Percentiles rank a stretch among this genome's conserved stretches.
Conservation (phyloP, 2,113 vertebrate species). For the Centrocercus urophasianus region DNA sequence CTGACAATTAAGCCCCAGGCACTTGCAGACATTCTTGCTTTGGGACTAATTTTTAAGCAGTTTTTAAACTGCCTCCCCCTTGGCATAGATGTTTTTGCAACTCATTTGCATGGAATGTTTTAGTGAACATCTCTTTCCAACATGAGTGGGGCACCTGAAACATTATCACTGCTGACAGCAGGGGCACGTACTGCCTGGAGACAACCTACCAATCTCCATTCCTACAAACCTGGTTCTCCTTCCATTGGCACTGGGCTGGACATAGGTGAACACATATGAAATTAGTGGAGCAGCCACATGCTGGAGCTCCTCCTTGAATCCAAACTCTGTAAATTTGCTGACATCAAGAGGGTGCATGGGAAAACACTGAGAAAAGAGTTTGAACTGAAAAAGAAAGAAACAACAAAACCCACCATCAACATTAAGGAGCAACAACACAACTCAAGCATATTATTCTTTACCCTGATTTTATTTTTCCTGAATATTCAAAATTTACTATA, state of each 20-base stretch:
- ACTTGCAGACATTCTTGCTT: not conserved
- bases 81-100: not conserved
- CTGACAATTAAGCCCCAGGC: not conserved
- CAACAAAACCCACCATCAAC: not conserved
- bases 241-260: accelerated
- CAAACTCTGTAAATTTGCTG: not conserved
- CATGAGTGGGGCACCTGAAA: accelerated
- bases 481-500: not conserved
- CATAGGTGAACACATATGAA: not conserved
- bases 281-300: not conserved
- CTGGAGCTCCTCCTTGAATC: not conserved
- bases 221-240: not conserved
- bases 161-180: accelerated
- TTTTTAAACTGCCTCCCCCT: not conserved
- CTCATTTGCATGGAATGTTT: accelerated
- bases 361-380: not conserved
- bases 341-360: not conserved
- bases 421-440: not conserved
- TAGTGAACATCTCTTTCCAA: not conserved
- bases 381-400: not conserved
- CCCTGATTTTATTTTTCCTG: not conserved
- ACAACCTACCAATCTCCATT: not conserved
- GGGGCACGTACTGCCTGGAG: accelerated
- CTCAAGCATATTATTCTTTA: not conserved
- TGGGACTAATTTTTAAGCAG: constrained; percentile 1